Conservation (phyloP, 2,888 invertebrate species). For the Phortica magna region DNA sequence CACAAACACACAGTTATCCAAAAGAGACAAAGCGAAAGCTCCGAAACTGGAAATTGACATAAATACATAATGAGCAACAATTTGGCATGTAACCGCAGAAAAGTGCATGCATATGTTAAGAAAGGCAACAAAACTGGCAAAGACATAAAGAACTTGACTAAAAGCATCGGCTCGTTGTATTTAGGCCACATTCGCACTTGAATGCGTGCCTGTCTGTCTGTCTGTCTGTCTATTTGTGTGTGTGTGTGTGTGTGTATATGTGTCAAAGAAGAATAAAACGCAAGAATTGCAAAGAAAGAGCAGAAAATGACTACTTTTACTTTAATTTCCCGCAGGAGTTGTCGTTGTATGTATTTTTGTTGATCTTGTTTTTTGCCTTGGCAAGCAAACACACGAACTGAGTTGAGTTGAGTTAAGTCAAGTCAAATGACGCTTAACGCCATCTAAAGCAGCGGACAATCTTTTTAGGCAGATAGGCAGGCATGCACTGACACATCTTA, state of each 20-base stretch:
- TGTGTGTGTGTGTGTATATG: no score
- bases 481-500: neutral
- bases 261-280: no score
- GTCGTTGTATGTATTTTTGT: conserved; percentile 28
- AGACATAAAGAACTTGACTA: conserved; percentile 2
- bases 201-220: conserved; percentile 43
- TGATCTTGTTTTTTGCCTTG: no score
- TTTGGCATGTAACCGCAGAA: conserved; percentile 48
- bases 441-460: neutral
- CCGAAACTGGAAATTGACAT: conserved; percentile 59
- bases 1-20: conserved; percentile 4
- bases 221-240: no score
- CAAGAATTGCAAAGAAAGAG: conserved; percentile 49
- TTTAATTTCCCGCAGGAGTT: conserved; percentile 68
- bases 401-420: neutral
- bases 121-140: neutral
- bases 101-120: conserved; percentile 28
- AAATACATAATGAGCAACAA: conserved; percentile 69
- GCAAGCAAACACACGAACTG: no score
- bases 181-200: conserved; percentile 30
- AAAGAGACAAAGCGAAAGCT: neutral
- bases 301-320: conserved; percentile 67
- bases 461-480: neutral
- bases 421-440: conserved; percentile 25
- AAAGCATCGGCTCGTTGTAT: conserved; percentile 24